Percentiles rank a stretch among this genome's conserved stretches.
These are phyloP conservation scores for Ophion slaviceki DNA, from an alignment of 2,888 invertebrate species.

Conservation along the genomic window DNA sequence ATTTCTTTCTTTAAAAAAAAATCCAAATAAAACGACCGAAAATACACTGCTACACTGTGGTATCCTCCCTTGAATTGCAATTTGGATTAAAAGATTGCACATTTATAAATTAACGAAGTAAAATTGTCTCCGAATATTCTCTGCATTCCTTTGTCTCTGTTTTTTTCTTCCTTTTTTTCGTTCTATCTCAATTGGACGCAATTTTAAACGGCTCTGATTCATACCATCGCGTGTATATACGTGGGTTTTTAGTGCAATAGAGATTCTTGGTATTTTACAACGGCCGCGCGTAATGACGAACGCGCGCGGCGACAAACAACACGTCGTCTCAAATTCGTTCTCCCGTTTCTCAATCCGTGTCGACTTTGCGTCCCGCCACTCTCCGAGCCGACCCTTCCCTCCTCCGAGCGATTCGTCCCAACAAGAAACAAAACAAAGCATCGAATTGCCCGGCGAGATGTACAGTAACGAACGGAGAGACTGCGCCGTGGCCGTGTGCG, in stretches of 20 bases:
- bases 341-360: constrained; percentile 41
- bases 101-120: background rate
- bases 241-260: constrained; percentile 18
- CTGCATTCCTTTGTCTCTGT: background rate
- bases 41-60: too few species aligned
- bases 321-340: constrained; percentile 50
- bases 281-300: constrained; percentile 28
- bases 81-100: too few species aligned
- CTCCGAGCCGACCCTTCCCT: background rate
- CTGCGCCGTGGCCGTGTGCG: background rate
- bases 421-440: background rate
- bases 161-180: background rate
- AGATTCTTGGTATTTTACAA: constrained; percentile 38
- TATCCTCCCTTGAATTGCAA: too few species aligned
- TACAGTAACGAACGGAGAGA: background rate
- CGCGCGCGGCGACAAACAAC: constrained; percentile 32
- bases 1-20: too few species aligned
- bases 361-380: constrained; percentile 12
- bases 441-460: background rate
- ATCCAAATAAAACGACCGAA: too few species aligned
- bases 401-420: background rate
- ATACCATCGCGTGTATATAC: background rate
- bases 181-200: constrained; percentile 26
- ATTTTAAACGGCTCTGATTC: constrained; percentile 31
- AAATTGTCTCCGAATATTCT: background rate